Conservation (phyloP, 2,888 invertebrate species). For the Dolichomitus sp. region DNA sequence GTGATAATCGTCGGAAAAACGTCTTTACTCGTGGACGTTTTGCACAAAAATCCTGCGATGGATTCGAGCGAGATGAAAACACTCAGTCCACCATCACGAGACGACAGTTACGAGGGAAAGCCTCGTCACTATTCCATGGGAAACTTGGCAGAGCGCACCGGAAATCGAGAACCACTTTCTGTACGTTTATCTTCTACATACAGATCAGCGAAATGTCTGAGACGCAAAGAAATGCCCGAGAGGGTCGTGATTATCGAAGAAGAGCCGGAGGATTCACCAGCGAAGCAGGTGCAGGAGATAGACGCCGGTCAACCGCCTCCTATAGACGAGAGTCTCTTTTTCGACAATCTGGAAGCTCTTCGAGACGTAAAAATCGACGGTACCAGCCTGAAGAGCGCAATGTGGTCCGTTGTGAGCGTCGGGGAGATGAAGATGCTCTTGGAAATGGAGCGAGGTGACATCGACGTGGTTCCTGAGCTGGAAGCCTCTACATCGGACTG, state of each 20-base stretch:
- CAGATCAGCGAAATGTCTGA: constrained; percentile 74
- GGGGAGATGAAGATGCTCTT: constrained; percentile 80
- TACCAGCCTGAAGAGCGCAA: constrained; percentile 77
- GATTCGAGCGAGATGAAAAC: constrained; percentile 48
- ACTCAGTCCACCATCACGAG: constrained; percentile 2
- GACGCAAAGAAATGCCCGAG: constrained; percentile 69
- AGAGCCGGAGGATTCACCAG: constrained; percentile 40
- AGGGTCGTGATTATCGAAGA: constrained; percentile 67
- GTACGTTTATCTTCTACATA: constrained; percentile 76
- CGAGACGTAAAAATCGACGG: constrained; percentile 75
- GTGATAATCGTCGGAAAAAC: background rate
- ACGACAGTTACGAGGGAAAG: background rate
- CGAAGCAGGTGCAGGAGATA: constrained; percentile 76
- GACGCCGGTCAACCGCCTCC: constrained; percentile 83
- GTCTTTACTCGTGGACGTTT: background rate
- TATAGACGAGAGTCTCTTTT: constrained; percentile 83
- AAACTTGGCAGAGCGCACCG: constrained; percentile 75
- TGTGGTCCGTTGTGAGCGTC: constrained; percentile 80
- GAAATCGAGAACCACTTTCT: constrained; percentile 72
- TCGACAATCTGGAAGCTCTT: constrained; percentile 81
- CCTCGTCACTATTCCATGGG: constrained; percentile 78
- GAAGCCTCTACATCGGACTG: constrained; percentile 60
- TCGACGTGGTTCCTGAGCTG: constrained; percentile 63
- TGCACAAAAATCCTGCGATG: constrained; percentile 17
- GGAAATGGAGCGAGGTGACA: constrained; percentile 78